These are phyloP conservation scores for Trissoscelio sp. DNA, from an alignment of 2,888 invertebrate species.

Conservation along the genomic window DNA sequence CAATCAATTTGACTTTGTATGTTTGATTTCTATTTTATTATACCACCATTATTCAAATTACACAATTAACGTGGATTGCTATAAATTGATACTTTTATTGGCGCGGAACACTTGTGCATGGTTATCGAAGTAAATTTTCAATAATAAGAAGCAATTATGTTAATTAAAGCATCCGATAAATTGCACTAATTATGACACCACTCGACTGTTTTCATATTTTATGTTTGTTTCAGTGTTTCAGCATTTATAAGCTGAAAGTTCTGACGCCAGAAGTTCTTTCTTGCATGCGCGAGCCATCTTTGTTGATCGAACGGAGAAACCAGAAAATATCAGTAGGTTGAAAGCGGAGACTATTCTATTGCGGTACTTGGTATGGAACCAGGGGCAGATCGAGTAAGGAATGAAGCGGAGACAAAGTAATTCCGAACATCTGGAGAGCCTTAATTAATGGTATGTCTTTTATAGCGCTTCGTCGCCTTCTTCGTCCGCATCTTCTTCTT, in stretches of 20 bases:
- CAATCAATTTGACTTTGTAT: constrained; percentile 35
- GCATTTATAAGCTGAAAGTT: constrained; percentile 7
- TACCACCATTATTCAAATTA: constrained; percentile 41
- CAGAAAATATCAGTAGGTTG: constrained; percentile 62
- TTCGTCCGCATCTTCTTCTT: constrained; percentile 73
- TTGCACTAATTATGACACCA: constrained; percentile 16
- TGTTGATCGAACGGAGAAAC: constrained; percentile 57
- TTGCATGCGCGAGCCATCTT: constrained; percentile 13
- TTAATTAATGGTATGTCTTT: constrained; percentile 81
- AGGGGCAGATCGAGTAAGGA: constrained; percentile 71
- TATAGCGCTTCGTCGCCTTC: constrained; percentile 72
- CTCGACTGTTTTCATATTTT: neutral
- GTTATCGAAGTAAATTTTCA: constrained; percentile 20
- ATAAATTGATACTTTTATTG: constrained; percentile 51
- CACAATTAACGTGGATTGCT: constrained; percentile 20
- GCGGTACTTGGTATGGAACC: constrained; percentile 71
- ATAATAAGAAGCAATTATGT: constrained; percentile 23
- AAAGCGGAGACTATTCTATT: constrained; percentile 60
- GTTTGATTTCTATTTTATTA: constrained; percentile 54
- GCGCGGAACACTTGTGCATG: constrained; percentile 2
- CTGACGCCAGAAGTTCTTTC: neutral
- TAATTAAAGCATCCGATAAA: constrained; percentile 44
- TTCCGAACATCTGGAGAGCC: constrained; percentile 81
- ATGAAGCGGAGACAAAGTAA: constrained; percentile 78
- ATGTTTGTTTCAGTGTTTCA: neutral